Base-by-base conservation (phyloP, 1,140 invertebrate species). In the Oedothorax gibbosus region DNA sequence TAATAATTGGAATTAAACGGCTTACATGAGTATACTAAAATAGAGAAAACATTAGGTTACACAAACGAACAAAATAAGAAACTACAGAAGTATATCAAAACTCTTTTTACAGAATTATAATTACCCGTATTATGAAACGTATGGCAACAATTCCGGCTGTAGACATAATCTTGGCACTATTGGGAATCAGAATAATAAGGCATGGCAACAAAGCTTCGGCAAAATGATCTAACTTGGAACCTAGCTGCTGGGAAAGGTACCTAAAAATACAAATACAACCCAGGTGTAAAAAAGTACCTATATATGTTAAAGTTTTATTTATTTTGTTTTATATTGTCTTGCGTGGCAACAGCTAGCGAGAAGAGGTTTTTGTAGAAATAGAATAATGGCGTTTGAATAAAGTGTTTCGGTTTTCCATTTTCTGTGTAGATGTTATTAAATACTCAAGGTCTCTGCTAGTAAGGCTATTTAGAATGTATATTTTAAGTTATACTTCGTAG, bases 151-250 rank as follows among this genome's bases (percentile, higher is more conserved):
- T 93, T 54, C 96, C 96, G 11, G 97, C 95, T 11, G 96, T 95
- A 10, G 97, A 95, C 91, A 99, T 96, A 77, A 99, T 94, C 93
- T 99, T 99, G 87, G 97, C 97, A 88, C 96, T 96, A 91, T 99
- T 99, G 88, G 96, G 96, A 90, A 99, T 96, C 66, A 99, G 92
- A 89, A 95, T 95, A 88, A 99, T 96, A 35, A 99, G 90, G 85
- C 93, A 93, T 73, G 94, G 94, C 60, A 99, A 89, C 65, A 98
- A 92, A 80, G 93, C 92, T 89, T 97, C 94, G 21, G 94, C 94
- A 90, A 97, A 95, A 89, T 93, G 93, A 86, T 98, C 97, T 88
- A 97, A 92, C 89, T 95, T 96, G 86, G 93, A 94, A 76, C 94
- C 94, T 65, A 99, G 88, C 57, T 93, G 93, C 90, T 97, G 95